Conservation (phyloP, 1,140 invertebrate genomes). For the Drosophila tropicalis region DNA sequence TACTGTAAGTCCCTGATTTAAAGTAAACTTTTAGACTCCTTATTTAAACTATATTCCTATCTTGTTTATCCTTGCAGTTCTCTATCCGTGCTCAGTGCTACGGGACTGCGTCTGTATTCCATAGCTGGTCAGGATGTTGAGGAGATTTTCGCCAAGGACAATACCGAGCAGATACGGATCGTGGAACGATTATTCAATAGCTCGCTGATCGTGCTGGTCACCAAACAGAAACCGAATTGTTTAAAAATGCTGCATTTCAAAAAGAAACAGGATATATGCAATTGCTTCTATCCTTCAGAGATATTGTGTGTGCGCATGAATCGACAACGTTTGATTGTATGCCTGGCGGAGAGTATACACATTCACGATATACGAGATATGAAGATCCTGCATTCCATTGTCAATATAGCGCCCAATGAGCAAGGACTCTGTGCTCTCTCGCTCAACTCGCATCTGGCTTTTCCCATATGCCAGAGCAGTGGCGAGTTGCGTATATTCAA, state of each 20-base stretch:
- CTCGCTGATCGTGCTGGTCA: slow-evolving; percentile 81
- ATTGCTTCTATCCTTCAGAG: slow-evolving; percentile 98
- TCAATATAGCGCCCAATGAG: slow-evolving; percentile 98
- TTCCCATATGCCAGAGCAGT: slow-evolving; percentile 95
- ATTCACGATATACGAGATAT: slow-evolving; percentile 99
- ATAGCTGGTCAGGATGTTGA: slow-evolving; percentile 74
- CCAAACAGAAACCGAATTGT: slow-evolving; percentile 76
- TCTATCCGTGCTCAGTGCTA: slow-evolving; percentile 67
- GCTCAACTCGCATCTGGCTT: slow-evolving; percentile 95
- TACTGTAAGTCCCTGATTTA: no score
- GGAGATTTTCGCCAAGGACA: slow-evolving; percentile 81
- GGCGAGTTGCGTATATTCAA: slow-evolving; percentile 99
- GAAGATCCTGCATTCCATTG: slow-evolving; percentile 98
- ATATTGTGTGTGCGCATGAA: slow-evolving; percentile 98
- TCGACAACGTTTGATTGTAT: slow-evolving; percentile 96
- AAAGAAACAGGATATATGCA: slow-evolving; percentile 99
- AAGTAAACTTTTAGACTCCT: background rate
- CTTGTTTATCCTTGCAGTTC: slow-evolving; percentile 46
- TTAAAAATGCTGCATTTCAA: slow-evolving; percentile 97
- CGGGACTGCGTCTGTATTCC: slow-evolving; percentile 71
- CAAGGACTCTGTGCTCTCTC: slow-evolving; percentile 96
- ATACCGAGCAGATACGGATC: slow-evolving; percentile 76
- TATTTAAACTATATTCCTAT: background rate
- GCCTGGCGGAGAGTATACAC: slow-evolving; percentile 98
- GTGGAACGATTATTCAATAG: slow-evolving; percentile 82